Base-by-base conservation (phyloP, 2,888 invertebrate species). In the Boloria selene region DNA sequence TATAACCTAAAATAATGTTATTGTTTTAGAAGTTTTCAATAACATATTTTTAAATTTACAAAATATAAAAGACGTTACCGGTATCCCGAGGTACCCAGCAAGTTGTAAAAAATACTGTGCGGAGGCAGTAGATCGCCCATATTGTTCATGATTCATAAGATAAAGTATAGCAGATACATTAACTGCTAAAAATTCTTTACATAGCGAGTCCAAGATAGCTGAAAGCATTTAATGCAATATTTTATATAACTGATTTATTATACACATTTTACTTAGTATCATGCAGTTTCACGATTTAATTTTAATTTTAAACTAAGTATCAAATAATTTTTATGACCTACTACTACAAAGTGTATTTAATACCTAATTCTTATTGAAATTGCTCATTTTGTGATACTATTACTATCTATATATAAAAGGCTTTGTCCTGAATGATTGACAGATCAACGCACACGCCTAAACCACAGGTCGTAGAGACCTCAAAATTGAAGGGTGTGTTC, bases 101-200 rank as follows among this genome's bases (percentile, higher is more conserved):
- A 98, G 93, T 92, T 98, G 98, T 73, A 98, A 94, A 87, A 98
- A 97, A 91, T 98, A 98, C 87, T 98, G 98, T 67, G 97, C 97
- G 73, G 98, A 97, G 75, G 98, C 98, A 68, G 98, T 98, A 87
- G 97, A 97, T 72, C 97, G 94, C 55, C 98, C 98, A 82, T 97
- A 98, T 88, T 96, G 96, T 93, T 98, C 98, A 90, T 97, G 97
- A 92, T 98, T 98, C 96, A 98, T 98, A 93, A 98, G 95, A 90
- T 98, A 98, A 77, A 98, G 93, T 82, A 98, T 97, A 80, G 97
- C 97, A 74, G 97, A 97, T 71, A 97, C 97, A 92, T 98, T 97
- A 78, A 95, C 95, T 76, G 96, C 95, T 72, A 97, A 94, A 91
- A 97, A 97, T 89, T 97, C 96, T 87, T 97, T 95, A 93, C 97